Evolutionary conservation across 2,888 invertebrate genomes (phyloP), one percentile per base, ranked within the genome.

Genomic region (Stenoptilia bipunctidactyla): DNA sequence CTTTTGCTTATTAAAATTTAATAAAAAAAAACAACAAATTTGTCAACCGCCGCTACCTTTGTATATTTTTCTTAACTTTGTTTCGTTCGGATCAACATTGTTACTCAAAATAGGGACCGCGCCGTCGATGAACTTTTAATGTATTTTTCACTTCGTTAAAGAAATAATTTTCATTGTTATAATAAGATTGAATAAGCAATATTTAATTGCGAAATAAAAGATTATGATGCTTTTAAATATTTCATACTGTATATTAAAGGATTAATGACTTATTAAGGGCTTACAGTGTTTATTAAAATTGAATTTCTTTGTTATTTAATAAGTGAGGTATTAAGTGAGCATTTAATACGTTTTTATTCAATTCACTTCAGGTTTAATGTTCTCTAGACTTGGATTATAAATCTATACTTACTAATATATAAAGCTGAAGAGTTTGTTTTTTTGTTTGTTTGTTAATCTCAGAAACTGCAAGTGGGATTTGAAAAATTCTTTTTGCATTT

Each of bases 91-190:
- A 61, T 63, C 55, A 61, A 58, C 58, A 60, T 58, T 58, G 45
- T 49, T 45, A 43, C 10, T 15, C 10, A 38, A 41, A 45, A 52
- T 47, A 47, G 49, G 48, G 45, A 44, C 42, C 48, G 48, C 41
- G 47, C 43, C 36, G 41, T 47, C 52, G 47, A 48, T 63, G 69
- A 73, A 73, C 66, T 74, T 74, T 71, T 73, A 73, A 73, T 71
- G 65, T 62, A 68, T 69, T 73, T 69, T 72, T 66, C 66, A 71
- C 64, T 73, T 69, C 58, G 63, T 69, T 70, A 66, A 62, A 30
- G 61, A 64, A 72, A 67, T 64, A 66, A 67, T 71, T 63, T 58
- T 66, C 30, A 68, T 69, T 60, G 63, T 53, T 57, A 61, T 69
- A 70, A 70, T 69, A 67, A 63, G 59, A 55, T 50, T 40, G 50